Percentiles rank a stretch among this genome's conserved stretches.
These are phyloP conservation scores for Lagria hirta DNA, from an alignment of 2,888 invertebrate species.

Conservation along the genomic window DNA sequence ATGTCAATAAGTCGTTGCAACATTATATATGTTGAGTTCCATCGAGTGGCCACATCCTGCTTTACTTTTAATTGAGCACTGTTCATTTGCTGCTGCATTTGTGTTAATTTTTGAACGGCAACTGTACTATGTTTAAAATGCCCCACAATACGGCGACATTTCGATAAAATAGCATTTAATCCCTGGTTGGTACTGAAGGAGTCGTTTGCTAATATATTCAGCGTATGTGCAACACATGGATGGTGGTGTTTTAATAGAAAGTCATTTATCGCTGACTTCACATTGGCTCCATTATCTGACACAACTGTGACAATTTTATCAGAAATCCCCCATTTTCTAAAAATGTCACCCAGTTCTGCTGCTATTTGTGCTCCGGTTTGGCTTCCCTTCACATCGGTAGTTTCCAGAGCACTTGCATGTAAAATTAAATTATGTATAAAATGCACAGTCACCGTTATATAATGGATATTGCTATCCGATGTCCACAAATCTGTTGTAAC, in stretches of 20 bases:
- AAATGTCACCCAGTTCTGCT: conserved; percentile 2
- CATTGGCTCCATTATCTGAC: conserved; percentile 10
- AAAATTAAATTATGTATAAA: conserved; percentile 2
- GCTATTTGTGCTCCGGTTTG: conserved; percentile 5
- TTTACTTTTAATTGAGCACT: conserved; percentile 35
- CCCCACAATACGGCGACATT: conserved; percentile 30
- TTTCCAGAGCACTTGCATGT: conserved; percentile 5
- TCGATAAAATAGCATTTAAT: conserved; percentile 25
- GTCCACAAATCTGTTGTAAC: conserved; percentile 7
- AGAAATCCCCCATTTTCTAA: conserved; percentile 7
- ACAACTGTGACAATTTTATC: conserved; percentile 8
- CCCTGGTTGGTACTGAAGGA: conserved; percentile 3
- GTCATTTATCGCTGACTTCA: conserved; percentile 6
- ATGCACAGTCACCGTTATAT: conserved; percentile 3
- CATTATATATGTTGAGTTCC: conserved; percentile 32
- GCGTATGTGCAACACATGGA: conserved; percentile 4
- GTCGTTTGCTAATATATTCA: conserved; percentile 4
- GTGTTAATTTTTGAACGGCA: conserved; percentile 33
- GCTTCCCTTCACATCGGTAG: conserved; percentile 3
- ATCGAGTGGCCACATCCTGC: conserved; percentile 36
- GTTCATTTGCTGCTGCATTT: conserved; percentile 32
- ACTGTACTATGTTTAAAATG: conserved; percentile 37
- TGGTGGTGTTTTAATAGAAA: conserved; percentile 7
- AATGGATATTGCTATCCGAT: conserved; percentile 4
- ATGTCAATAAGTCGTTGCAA: conserved; percentile 21